These are phyloP conservation scores for Ophioninae sp. DNA, from an alignment of 2,888 invertebrate species.

Conservation along the genomic window DNA sequence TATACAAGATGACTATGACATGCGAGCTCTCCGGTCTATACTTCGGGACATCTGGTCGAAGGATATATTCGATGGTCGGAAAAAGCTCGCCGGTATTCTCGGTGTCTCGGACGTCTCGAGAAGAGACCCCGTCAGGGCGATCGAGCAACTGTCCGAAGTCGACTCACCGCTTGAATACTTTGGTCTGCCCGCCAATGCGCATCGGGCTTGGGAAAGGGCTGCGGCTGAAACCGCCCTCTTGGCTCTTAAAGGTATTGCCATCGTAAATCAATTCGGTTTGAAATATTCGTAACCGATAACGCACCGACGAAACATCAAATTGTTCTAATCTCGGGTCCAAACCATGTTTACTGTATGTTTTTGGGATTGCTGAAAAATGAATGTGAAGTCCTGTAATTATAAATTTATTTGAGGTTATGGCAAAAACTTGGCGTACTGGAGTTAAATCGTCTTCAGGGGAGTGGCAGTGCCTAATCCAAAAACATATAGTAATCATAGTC, in stretches of 20 bases:
- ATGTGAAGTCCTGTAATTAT: no score
- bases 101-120: slow-evolving; percentile 71
- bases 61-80: slow-evolving; percentile 83
- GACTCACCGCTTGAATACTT: slow-evolving; percentile 89
- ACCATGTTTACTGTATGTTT: no score
- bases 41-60: slow-evolving; percentile 82
- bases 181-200: slow-evolving; percentile 93
- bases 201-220: slow-evolving; percentile 90
- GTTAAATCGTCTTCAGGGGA: no score
- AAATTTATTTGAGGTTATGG: no score
- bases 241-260: slow-evolving; percentile 83
- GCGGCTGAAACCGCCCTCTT: slow-evolving; percentile 84
- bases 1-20: slow-evolving; percentile 90
- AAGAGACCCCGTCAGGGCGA: slow-evolving; percentile 86
- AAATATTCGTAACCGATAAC: no score
- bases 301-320: no score
- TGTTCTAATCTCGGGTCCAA: no score
- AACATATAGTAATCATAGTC: no score
- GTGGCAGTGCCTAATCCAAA: no score
- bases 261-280: no score
- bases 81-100: slow-evolving; percentile 81
- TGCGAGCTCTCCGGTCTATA: slow-evolving; percentile 86
- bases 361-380: no score
- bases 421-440: no score
- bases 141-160: slow-evolving; percentile 86